A percentile compares a stretch with the other conserved stretches of the same genome.
phyloP scores from a whole-genome alignment of 2,113 vertebrate species.

The Platysternon megacephalum region DNA sequence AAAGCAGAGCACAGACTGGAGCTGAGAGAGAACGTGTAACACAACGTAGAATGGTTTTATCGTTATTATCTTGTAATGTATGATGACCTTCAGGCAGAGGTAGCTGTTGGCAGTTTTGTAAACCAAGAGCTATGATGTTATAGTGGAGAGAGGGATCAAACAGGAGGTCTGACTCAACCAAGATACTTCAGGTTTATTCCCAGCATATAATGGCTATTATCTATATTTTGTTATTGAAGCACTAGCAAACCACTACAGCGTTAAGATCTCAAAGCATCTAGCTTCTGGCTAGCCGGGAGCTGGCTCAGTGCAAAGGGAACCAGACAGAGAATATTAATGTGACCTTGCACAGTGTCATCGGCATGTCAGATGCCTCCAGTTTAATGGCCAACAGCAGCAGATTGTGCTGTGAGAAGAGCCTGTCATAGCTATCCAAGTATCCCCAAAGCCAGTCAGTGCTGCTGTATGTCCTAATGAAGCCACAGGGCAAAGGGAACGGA shows the following conservation, averaged over 20 bases:
- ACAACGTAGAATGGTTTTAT: not conserved
- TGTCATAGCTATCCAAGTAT: not conserved
- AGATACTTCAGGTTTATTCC: not conserved
- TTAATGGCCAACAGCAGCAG: not conserved
- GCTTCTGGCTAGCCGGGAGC: not conserved
- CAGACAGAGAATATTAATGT: not conserved
- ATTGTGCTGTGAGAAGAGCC: not conserved
- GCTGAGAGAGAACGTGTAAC: not conserved
- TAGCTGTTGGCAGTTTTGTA: not conserved
- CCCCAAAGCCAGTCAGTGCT: not conserved
- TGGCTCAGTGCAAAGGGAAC: not conserved
- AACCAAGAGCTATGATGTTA: not conserved
- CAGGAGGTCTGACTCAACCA: not conserved
- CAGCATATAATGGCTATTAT: not conserved
- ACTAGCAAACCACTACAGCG: not conserved
- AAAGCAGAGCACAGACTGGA: not conserved
- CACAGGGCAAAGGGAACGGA: not conserved
- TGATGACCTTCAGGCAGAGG: not conserved
- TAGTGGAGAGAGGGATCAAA: not conserved
- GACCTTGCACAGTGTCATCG: not conserved
- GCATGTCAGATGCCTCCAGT: not conserved
- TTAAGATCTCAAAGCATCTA: not conserved
- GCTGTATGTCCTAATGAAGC: not conserved
- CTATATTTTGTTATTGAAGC: not conserved
- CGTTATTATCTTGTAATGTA: not conserved